Conservation (phyloP, 2,888 invertebrate genomes). For the Callyntrura sp. region DNA sequence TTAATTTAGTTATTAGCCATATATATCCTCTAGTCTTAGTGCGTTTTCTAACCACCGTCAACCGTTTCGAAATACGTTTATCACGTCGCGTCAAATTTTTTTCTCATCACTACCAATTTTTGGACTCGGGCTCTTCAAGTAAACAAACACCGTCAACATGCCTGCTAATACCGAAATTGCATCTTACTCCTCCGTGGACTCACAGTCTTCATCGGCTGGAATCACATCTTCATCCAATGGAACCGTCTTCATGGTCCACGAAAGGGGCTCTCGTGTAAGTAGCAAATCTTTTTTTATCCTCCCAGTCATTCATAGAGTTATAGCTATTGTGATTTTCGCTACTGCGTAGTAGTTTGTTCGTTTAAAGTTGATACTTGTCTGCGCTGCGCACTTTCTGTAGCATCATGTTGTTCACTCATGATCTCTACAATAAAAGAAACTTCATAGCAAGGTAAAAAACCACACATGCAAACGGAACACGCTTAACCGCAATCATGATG, state of each 20-base stretch:
- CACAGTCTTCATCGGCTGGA: constrained; percentile 43
- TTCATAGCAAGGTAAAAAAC: neutral
- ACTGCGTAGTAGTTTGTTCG: neutral
- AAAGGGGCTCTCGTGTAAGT: constrained; percentile 72
- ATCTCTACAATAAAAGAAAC: neutral
- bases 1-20: neutral
- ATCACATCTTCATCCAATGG: constrained; percentile 63
- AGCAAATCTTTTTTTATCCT: constrained; percentile 11
- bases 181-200: constrained; percentile 62
- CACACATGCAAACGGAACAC: neutral
- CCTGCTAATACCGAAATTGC: constrained; percentile 30
- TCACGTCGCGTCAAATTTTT: neutral
- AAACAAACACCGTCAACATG: constrained; percentile 12
- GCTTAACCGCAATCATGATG: neutral
- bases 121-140: neutral
- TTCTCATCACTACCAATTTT: neutral
- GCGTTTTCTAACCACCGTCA: neutral
- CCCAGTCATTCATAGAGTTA: neutral
- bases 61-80: neutral
- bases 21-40: constrained; percentile 35
- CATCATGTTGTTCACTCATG: constrained; percentile 37
- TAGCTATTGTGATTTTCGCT: neutral
- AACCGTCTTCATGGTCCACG: constrained; percentile 75
- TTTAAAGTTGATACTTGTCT: neutral
- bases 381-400: neutral